Percentiles rank a stretch among this genome's conserved stretches.
These are phyloP conservation scores for Chionodraco myersi DNA, from an alignment of 2,113 vertebrate genomes.

Conservation along the genomic window DNA sequence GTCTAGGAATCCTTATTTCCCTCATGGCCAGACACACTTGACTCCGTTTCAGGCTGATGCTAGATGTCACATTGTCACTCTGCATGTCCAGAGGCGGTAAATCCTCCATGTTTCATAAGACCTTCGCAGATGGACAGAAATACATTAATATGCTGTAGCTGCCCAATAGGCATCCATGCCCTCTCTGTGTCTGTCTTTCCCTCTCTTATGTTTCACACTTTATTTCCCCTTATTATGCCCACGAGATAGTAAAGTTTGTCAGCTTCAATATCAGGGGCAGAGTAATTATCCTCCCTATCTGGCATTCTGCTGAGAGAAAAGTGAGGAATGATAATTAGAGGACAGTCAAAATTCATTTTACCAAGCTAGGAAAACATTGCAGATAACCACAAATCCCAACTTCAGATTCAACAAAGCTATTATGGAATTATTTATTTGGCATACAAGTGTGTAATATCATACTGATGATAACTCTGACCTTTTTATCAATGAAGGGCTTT, in stretches of 20 bases:
- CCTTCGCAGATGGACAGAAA: constrained; percentile 29
- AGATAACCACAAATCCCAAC: constrained; percentile 27
- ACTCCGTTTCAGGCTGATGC: constrained; percentile 4
- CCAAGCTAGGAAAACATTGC: neutral
- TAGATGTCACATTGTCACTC: constrained; percentile 25
- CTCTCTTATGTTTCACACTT: neutral
- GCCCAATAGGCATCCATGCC: constrained; percentile 52
- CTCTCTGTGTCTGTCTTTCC: constrained; percentile 31
- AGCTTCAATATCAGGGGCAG: neutral
- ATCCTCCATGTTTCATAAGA: constrained; percentile 48
- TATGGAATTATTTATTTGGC: neutral
- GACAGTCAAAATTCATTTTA: constrained; percentile 17
- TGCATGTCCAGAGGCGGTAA: constrained; percentile 18
- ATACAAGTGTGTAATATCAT: no score
- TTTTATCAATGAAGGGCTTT: no score
- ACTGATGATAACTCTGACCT: no score
- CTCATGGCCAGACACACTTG: neutral
- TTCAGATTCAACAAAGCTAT: constrained; percentile 2
- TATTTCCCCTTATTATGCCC: constrained; percentile 4
- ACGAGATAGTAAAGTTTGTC: constrained; percentile 18
- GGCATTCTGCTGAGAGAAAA: constrained; percentile 8
- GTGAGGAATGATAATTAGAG: constrained; percentile 8
- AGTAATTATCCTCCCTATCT: neutral
- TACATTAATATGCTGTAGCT: constrained; percentile 22
- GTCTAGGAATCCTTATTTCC: neutral